Evolutionary conservation across 2,888 invertebrate genomes (phyloP).

Genomic region (Gisinianus flammeolus): DNA sequence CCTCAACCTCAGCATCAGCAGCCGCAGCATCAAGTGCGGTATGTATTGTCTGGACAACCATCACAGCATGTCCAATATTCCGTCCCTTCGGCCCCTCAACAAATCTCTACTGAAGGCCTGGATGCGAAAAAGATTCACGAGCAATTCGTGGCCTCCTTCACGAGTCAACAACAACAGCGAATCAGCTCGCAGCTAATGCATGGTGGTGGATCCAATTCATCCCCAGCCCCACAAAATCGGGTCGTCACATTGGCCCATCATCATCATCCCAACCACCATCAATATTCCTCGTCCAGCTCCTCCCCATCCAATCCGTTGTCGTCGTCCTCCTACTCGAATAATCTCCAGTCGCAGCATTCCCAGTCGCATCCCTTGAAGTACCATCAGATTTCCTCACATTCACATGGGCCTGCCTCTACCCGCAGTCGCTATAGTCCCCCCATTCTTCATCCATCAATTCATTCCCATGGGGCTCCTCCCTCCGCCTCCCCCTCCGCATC

Average conservation of each 20-base stretch:
- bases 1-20: neutral
- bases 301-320: neutral
- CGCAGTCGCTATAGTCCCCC: no score
- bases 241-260: neutral
- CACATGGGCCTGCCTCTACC: no score
- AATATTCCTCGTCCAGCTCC: neutral
- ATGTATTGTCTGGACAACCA: neutral
- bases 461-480: no score
- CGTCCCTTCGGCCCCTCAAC: neutral
- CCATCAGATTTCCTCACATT: no score
- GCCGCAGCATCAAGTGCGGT: neutral
- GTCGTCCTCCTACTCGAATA: neutral
- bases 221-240: neutral
- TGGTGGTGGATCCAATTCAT: no score
- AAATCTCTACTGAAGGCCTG: neutral
- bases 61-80: neutral
- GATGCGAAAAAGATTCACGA: constrained; percentile 7
- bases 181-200: no score
- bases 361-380: neutral
- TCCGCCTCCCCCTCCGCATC: no score
- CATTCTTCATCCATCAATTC: no score
- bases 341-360: neutral
- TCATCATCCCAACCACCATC: neutral
- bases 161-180: neutral
- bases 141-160: neutral